Conservation (phyloP, 2,797 vertebrate genomes). For the Coregonus ussuriensis region DNA sequence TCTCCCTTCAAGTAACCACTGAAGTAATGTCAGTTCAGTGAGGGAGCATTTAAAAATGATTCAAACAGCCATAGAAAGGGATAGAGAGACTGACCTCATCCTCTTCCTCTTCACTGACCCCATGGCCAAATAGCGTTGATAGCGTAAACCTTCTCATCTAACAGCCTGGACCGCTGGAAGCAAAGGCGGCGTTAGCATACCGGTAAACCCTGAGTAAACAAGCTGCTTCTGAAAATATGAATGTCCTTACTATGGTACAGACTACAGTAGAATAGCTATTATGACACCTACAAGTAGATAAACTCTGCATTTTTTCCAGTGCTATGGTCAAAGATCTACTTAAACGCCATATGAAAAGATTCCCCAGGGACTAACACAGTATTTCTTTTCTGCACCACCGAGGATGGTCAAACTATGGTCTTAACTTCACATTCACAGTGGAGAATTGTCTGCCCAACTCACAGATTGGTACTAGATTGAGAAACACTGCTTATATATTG, state of each 20-base stretch:
- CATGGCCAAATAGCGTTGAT: constrained; percentile 40
- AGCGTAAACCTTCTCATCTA: constrained; percentile 59
- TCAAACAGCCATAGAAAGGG: constrained; percentile 8
- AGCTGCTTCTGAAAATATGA: not conserved
- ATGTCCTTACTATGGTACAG: not conserved
- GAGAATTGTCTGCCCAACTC: not conserved
- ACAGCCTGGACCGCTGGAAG: constrained; percentile 31
- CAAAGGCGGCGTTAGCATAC: not conserved
- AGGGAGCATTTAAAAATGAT: not conserved
- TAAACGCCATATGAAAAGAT: too few relatives aligned
- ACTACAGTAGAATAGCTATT: not conserved
- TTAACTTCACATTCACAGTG: too few relatives aligned
- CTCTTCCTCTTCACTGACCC: constrained; percentile 36
- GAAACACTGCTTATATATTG: not conserved
- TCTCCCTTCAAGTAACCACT: not conserved
- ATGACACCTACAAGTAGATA: not conserved
- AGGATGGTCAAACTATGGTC: too few relatives aligned
- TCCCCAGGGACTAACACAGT: too few relatives aligned
- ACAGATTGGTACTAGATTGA: not conserved
- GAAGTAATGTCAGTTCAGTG: not conserved
- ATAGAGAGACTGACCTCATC: not conserved
- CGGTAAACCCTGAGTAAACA: not conserved
- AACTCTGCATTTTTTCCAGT: not conserved
- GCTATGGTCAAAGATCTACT: not conserved
- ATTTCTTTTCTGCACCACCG: too few relatives aligned